These are phyloP conservation scores for Endotricha flammealis DNA, from an alignment of 2,888 invertebrate genomes.

Conservation along the genomic window DNA sequence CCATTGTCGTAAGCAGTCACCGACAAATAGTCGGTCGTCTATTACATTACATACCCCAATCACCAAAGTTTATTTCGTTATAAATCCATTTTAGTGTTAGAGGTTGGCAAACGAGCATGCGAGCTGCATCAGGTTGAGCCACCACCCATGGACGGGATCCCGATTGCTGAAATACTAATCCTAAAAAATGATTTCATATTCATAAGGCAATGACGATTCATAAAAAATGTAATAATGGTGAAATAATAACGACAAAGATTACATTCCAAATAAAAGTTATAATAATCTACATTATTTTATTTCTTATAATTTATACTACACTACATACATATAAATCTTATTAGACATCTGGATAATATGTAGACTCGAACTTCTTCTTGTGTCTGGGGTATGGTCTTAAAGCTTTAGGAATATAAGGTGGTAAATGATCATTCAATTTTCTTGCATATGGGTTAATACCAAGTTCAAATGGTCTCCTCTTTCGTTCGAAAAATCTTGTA, in stretches of 20 bases:
- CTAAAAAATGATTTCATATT: too few relatives aligned
- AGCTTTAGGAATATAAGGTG: slow-evolving; percentile 83
- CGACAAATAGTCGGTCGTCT: too few relatives aligned
- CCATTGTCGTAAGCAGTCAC: too few relatives aligned
- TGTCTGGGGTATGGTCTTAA: slow-evolving; percentile 80
- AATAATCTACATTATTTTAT: slow-evolving; percentile 2
- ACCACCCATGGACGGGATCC: too few relatives aligned
- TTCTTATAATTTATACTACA: slow-evolving; percentile 13
- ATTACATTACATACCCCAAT: too few relatives aligned
- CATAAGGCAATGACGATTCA: too few relatives aligned
- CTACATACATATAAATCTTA: slow-evolving; percentile 10
- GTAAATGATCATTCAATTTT: slow-evolving; percentile 81
- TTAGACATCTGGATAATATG: slow-evolving; percentile 81
- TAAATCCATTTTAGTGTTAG: too few relatives aligned
- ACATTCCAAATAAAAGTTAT: background rate
- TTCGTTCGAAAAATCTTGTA: slow-evolving; percentile 83
- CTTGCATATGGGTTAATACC: slow-evolving; percentile 79
- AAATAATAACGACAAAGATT: background rate
- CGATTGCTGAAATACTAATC: too few relatives aligned
- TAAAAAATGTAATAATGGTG: too few relatives aligned
- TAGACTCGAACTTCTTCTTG: slow-evolving; percentile 81
- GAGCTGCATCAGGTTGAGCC: too few relatives aligned
- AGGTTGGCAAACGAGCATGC: too few relatives aligned
- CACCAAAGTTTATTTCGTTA: too few relatives aligned
- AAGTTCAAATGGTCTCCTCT: slow-evolving; percentile 83